Conservation (phyloP, 2,888 invertebrate species). For the Phortica okadai region DNA sequence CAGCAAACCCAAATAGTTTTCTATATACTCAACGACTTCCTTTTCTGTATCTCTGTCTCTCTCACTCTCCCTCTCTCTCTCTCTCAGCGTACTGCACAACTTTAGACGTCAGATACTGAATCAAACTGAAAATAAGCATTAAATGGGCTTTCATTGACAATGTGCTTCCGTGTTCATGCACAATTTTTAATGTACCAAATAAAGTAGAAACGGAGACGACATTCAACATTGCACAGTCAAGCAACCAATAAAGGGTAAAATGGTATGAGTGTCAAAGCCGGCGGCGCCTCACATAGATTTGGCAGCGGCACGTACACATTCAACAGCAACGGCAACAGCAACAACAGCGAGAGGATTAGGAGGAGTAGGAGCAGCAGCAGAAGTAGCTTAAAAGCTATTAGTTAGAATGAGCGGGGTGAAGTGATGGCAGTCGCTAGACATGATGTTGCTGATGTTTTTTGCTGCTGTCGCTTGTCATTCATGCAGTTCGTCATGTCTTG, state of each 20-base stretch:
- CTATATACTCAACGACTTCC: neutral
- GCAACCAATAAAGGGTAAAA: no score
- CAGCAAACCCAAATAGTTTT: neutral
- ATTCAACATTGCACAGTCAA: neutral
- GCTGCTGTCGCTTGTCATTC: slow-evolving; percentile 31
- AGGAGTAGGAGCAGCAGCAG: no score
- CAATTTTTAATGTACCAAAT: slow-evolving; percentile 18
- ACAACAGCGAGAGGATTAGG: no score
- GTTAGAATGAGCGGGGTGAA: no score
- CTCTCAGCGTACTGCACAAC: neutral
- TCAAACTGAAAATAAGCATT: slow-evolving; percentile 57
- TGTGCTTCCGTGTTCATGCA: slow-evolving; percentile 60
- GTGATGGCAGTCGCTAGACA: slow-evolving; percentile 20
- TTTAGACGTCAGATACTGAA: slow-evolving; percentile 37
- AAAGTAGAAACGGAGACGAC: slow-evolving; percentile 12
- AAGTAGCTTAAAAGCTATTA: no score
- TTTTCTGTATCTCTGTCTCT: neutral
- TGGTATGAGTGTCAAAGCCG: neutral
- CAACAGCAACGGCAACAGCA: no score
- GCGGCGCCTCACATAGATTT: neutral
- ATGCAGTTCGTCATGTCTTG: slow-evolving; percentile 25
- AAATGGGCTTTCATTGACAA: slow-evolving; percentile 60
- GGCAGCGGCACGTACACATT: slow-evolving; percentile 32
- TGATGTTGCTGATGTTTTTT: slow-evolving; percentile 40
- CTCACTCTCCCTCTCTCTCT: neutral